phyloP scores from a whole-genome alignment of 2,888 invertebrate species.

The Heliconius erato region DNA sequence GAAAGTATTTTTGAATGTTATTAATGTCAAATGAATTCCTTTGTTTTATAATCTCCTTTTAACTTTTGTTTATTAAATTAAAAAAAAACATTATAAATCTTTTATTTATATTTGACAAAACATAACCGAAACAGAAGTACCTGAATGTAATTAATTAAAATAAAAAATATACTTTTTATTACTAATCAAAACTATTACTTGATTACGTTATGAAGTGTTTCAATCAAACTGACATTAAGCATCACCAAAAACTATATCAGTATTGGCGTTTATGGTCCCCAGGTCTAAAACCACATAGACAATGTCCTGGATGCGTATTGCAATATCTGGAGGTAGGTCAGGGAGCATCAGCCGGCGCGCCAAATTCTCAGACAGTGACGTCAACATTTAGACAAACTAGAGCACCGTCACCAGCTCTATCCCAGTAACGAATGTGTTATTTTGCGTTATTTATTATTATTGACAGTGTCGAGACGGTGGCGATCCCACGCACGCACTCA shows the following conservation, averaged over 20 bases:
- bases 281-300: not conserved
- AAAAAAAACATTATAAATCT: no score
- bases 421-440: conserved; percentile 79
- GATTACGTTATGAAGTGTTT: not conserved
- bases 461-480: conserved; percentile 83
- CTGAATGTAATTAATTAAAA: not conserved
- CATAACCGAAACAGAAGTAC: no score
- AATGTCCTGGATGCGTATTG: conserved; percentile 48
- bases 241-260: not conserved
- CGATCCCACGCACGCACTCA: conserved; percentile 77
- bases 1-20: no score
- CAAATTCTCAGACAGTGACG: conserved; percentile 85
- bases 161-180: not conserved
- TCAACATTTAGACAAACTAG: conserved; percentile 83
- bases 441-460: conserved; percentile 83
- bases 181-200: not conserved
- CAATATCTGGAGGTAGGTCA: conserved; percentile 81
- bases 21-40: no score
- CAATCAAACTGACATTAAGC: not conserved
- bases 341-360: conserved; percentile 73
- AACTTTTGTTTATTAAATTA: no score
- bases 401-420: conserved; percentile 80
- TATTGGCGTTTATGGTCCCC: not conserved
- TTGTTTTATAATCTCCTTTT: no score
- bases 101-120: no score